Percentiles rank a stretch among this genome's conserved stretches.
Evolutionary conservation across 2,113 vertebrate genomes (phyloP).

Genomic region (Microtus richardsoni): DNA sequence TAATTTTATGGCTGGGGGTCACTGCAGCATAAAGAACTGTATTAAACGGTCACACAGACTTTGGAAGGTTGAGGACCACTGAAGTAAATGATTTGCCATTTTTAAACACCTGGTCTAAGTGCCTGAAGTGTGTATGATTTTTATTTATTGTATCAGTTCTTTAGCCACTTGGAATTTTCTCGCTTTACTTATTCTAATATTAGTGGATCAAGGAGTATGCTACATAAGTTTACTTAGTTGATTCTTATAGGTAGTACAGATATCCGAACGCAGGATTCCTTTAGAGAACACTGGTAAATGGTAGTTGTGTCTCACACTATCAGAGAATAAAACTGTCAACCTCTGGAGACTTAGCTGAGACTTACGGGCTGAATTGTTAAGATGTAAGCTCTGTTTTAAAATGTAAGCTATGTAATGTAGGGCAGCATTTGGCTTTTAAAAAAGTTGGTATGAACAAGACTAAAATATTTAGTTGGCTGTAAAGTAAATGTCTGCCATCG

Average conservation of each 20-base stretch:
- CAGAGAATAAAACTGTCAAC: slow-evolving; percentile 19
- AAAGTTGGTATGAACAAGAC: slow-evolving; percentile 27
- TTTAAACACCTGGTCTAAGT: background rate
- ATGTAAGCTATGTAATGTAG: slow-evolving; percentile 16
- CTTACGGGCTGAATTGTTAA: background rate
- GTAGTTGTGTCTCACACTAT: background rate
- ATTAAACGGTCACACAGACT: background rate
- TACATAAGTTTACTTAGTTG: slow-evolving; percentile 7
- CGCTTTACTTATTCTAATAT: slow-evolving; percentile 15
- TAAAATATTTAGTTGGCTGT: background rate
- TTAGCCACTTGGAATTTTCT: slow-evolving; percentile 26
- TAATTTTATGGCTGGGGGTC: background rate
- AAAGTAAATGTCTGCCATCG: background rate
- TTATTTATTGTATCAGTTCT: slow-evolving; percentile 23
- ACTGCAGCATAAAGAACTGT: background rate
- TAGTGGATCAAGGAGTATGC: background rate
- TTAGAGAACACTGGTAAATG: background rate
- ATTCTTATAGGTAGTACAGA: background rate
- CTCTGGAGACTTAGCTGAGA: slow-evolving; percentile 9
- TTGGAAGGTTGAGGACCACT: background rate
- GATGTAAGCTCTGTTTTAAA: slow-evolving; percentile 27
- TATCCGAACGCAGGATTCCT: slow-evolving; percentile 14
- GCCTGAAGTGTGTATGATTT: background rate
- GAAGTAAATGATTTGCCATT: background rate
- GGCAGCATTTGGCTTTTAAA: slow-evolving; percentile 5